Evolutionary conservation across 1,140 invertebrate species (phyloP).

Genomic region (Oryctes rhinoceros): DNA sequence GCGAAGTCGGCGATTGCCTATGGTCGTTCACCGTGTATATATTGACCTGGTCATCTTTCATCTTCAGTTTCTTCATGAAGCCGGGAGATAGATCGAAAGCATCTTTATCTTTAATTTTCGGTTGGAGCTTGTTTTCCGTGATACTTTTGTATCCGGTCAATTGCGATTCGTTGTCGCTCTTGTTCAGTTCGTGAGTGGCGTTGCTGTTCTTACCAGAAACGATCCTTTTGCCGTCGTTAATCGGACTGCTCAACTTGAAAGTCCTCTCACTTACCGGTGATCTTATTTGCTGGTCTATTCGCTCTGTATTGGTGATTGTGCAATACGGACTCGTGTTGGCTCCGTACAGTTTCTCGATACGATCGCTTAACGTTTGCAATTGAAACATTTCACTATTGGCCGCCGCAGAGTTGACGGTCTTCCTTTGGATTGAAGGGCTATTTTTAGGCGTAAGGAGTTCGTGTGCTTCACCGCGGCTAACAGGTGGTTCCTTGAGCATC

Average conservation of each 20-base stretch:
- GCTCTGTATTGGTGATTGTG: slow-evolving; percentile 12
- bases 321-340: background rate
- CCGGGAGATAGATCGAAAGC: slow-evolving; percentile 36
- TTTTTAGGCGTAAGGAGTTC: slow-evolving; percentile 35
- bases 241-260: slow-evolving; percentile 37
- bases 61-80: slow-evolving; percentile 27
- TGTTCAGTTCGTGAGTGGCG: slow-evolving; percentile 58
- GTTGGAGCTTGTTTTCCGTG: slow-evolving; percentile 43
- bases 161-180: slow-evolving; percentile 52
- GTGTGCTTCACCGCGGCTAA: background rate
- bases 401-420: background rate
- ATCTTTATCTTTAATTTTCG: slow-evolving; percentile 45
- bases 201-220: slow-evolving; percentile 57
- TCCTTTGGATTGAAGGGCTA: slow-evolving; percentile 15
- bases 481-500: slow-evolving; percentile 7
- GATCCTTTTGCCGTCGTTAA: slow-evolving; percentile 35
- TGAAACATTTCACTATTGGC: background rate
- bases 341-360: slow-evolving; percentile 37
- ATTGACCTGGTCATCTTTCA: slow-evolving; percentile 42
- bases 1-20: slow-evolving; percentile 34
- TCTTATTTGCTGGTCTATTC: slow-evolving; percentile 22
- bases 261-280: slow-evolving; percentile 19
- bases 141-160: slow-evolving; percentile 54
- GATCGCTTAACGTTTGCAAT: slow-evolving; percentile 33
- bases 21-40: slow-evolving; percentile 43